Conservation (phyloP, 2,797 vertebrate genomes). For the Pangasius krempfi region DNA sequence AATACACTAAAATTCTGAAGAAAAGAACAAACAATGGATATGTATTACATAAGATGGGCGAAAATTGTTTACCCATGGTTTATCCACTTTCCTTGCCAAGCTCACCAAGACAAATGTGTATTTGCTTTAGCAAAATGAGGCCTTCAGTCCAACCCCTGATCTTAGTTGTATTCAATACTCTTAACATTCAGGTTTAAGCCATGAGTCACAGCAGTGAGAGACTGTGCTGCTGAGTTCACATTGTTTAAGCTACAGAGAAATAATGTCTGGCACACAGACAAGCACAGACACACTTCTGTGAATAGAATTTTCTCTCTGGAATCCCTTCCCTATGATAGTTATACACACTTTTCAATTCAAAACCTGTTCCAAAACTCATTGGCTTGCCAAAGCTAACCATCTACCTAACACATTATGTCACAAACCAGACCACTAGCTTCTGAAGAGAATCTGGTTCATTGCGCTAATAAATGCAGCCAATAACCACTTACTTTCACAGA, state of each 20-base stretch:
- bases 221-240: background rate
- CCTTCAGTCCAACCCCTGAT: background rate
- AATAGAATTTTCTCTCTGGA: conserved; percentile 11
- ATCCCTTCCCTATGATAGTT: background rate
- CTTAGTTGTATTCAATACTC: background rate
- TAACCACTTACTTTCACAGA: background rate
- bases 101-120: background rate
- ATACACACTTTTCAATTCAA: background rate
- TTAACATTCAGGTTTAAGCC: background rate
- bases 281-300: background rate
- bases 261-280: background rate
- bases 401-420: background rate
- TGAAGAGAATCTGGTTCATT: background rate
- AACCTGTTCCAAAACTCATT: conserved; percentile 4
- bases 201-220: background rate
- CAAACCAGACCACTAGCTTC: background rate
- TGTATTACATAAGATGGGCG: background rate
- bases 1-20: background rate
- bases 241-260: background rate
- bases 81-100: background rate
- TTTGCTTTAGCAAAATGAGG: background rate
- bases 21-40: background rate
- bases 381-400: conserved; percentile 10
- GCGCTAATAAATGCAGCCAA: background rate
- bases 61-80: background rate